Base-by-base conservation (phyloP, 2,797 vertebrate genomes). In the Chiroxiphia lanceolata region DNA sequence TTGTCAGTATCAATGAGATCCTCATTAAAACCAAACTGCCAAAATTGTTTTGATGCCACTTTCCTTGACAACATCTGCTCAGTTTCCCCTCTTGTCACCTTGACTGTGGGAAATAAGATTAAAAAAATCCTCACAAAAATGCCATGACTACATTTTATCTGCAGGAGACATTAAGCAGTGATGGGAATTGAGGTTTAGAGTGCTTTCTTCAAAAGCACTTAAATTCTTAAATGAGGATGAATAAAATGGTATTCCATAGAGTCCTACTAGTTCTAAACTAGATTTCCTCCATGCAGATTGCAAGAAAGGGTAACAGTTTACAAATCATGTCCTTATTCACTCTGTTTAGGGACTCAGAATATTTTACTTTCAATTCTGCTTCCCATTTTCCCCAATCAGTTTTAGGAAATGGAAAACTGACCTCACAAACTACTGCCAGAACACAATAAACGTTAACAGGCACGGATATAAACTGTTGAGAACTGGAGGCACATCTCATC, bases 1-100 rank as follows among this genome's bases (percentile, higher is more conserved):
- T 92, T 89, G 83, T 96, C 94, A 89, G 72, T 63, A 86, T 75
- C 93, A 90, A 90, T 70, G 72, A 64, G 86, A 90, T 85, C 56
- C 88, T 92, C 92, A 63, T 96, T 94, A 93, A 95, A 97, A 91
- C 60, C 4, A 88, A 92, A 79, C 95, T 84, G 86, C 88, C 64
- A 21, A 95, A 94, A 92, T 63, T 83, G 76, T 93, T 93, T 91
- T 93, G 75, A 78, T 93, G 72, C 64, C 23, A 6, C 67, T 93
- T 78, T 78, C 91, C 60, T 68, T 88, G 80, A 94, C 93, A 91
- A 86, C 90, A 93, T 91, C 92, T 95, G 88, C 79, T 93, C 68
- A 4, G 44, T 75, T 95, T 95, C 78, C 78, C 76, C 87, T 57
- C 57, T 94, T 92, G 79, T 74, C 50, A 93, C 82, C 92, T 93